phyloP scores from a whole-genome alignment of 2,888 invertebrate species.

The Polydesmus complanatus region DNA sequence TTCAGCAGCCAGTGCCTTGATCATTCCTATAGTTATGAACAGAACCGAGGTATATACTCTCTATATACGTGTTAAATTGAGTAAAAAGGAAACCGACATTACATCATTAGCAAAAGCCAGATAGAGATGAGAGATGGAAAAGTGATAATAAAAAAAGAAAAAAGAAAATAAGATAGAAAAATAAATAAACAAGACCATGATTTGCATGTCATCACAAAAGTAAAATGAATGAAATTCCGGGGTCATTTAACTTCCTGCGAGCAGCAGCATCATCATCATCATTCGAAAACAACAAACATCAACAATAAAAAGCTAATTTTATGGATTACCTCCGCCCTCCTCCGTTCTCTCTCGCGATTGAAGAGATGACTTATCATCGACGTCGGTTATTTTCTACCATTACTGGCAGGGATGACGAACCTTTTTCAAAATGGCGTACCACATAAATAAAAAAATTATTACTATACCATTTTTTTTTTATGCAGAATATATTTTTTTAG shows the following conservation, averaged over 20 bases:
- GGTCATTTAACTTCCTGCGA: not conserved
- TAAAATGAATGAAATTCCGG: not conserved
- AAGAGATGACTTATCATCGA: not conserved
- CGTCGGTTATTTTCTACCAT: too few relatives aligned
- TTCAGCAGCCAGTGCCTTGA: not conserved
- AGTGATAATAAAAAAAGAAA: too few relatives aligned
- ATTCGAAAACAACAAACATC: not conserved
- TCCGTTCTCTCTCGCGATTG: not conserved
- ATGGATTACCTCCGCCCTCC: not conserved
- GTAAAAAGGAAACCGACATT: not conserved
- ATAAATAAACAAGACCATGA: not conserved
- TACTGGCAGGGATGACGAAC: too few relatives aligned
- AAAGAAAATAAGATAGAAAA: not conserved
- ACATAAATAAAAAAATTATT: too few relatives aligned
- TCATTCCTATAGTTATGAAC: not conserved
- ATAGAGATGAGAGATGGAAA: too few relatives aligned
- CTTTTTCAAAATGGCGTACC: too few relatives aligned
- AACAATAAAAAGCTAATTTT: not conserved
- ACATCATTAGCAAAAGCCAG: not conserved
- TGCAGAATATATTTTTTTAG: too few relatives aligned
- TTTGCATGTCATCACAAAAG: not conserved
- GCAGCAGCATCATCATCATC: not conserved
- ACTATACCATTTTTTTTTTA: too few relatives aligned
- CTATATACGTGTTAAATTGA: not conserved
- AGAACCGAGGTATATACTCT: not conserved